Evolutionary conservation across 2,888 invertebrate genomes (phyloP), one percentile per base, ranked within the genome.

Genomic region (Pantelozetes paolii): DNA sequence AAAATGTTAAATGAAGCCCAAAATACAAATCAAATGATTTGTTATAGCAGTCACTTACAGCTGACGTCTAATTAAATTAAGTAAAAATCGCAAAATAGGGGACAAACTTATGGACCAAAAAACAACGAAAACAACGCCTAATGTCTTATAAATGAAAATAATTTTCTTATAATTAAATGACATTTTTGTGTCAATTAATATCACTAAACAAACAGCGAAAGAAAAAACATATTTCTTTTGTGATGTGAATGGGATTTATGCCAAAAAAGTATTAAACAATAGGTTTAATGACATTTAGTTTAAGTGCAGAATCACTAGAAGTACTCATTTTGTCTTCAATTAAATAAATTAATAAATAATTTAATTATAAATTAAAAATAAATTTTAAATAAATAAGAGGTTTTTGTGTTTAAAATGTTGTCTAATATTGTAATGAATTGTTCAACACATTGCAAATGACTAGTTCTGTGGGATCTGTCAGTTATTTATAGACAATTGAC

Each of bases 221-320:
- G n/a, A n/a, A n/a, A n/a, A n/a, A n/a, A n/a, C n/a, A n/a, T n/a
- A n/a, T n/a, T 36, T 36, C 36, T 36, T 9, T 40, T 67, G 67
- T 67, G 42, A 67, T 40, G 30, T 48, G n/a, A 48, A 48, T 48
- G 48, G 40, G 40, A 23, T 32, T 36, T 40, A 36, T 2, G 40
- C 67, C 67, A 67, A 57, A 28, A 26, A 57, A 23, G 57, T 50
- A 18, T 26, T 57, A 6, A 13, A 8, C 20, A 48, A 48, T 5
- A 9, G 2, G 3, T 48, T 48, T 5, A 9, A 48, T 48, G 48
- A 5, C 2, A 57, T 57, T 28, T 11, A 57, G 5, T n/a, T 11
- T 42, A 59, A 40, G 67, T 67, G 67, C 36, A 67, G n/a, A 67
- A 67, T 67, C 67, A 67, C 67, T 67, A 67, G 67, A 67, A 67